Percentiles rank a stretch among this genome's conserved stretches.
Evolutionary conservation across 2,113 vertebrate species (phyloP).

Genomic region (Pelecanus crispus): DNA sequence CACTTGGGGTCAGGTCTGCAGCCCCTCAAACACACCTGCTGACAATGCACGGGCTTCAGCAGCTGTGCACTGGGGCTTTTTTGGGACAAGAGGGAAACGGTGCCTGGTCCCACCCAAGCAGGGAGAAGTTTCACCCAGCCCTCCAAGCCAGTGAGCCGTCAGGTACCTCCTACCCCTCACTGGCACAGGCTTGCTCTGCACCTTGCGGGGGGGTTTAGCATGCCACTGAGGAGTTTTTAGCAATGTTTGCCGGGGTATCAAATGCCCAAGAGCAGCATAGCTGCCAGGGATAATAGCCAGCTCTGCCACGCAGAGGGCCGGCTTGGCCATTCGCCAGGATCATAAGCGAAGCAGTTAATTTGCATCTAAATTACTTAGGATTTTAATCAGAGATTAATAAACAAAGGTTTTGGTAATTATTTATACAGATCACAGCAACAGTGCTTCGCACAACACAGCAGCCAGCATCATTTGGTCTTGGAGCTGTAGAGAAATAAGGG

Average conservation of each 20-base stretch:
- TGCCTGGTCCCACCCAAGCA: background rate
- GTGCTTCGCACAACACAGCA: background rate
- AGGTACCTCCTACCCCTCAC: background rate
- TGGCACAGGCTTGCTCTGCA: background rate
- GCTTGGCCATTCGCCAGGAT: background rate
- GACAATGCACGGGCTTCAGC: background rate
- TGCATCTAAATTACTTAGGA: background rate
- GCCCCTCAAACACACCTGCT: background rate
- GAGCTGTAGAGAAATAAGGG: background rate
- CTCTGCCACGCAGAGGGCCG: background rate
- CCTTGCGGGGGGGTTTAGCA: background rate
- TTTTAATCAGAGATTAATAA: conserved; percentile 36
- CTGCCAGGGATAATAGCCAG: background rate
- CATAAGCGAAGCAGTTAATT: background rate
- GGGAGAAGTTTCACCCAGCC: background rate
- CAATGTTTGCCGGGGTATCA: fast-evolving
- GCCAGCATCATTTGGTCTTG: background rate
- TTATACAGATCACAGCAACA: background rate
- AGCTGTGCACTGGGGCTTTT: background rate
- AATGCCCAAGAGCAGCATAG: background rate
- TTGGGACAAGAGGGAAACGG: background rate
- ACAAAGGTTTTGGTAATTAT: background rate
- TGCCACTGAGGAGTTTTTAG: background rate
- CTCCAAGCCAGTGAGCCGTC: background rate
- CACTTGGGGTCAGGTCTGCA: fast-evolving